phyloP scores from a whole-genome alignment of 1,140 invertebrate genomes.

The Drosophila melanogaster region DNA sequence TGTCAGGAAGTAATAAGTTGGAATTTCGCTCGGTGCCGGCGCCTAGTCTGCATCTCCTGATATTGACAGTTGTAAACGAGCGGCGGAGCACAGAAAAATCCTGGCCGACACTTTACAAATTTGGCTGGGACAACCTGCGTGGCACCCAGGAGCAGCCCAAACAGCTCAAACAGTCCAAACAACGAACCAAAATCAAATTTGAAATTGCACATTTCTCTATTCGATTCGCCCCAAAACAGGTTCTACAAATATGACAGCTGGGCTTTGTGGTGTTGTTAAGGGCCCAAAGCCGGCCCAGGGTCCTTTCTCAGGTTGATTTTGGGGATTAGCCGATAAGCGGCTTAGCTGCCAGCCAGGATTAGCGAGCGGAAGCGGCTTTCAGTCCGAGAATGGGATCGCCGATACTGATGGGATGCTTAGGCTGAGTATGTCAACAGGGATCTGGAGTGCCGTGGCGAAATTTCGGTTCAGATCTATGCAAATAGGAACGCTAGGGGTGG shows the following conservation, averaged over 20 bases:
- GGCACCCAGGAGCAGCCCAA: slow-evolving; percentile 1
- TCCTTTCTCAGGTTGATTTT: slow-evolving; percentile 59
- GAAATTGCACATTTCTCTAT: slow-evolving; percentile 38
- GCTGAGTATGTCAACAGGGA: slow-evolving; percentile 15
- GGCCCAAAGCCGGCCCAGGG: slow-evolving; percentile 35
- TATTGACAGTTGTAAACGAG: slow-evolving; percentile 66
- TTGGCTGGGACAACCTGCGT: slow-evolving; percentile 28
- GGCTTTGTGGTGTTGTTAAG: slow-evolving; percentile 67
- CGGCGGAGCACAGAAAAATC: slow-evolving; percentile 30
- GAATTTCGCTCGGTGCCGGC: slow-evolving; percentile 57
- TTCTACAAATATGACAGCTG: slow-evolving; percentile 62
- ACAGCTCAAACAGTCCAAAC: not conserved
- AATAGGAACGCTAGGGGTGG: slow-evolving; percentile 18
- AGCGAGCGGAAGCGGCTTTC: slow-evolving; percentile 23
- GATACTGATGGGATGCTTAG: slow-evolving; percentile 31
- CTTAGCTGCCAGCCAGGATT: slow-evolving; percentile 59
- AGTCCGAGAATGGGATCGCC: slow-evolving; percentile 8
- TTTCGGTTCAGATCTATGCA: not conserved
- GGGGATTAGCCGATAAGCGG: slow-evolving; percentile 65
- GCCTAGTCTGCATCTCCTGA: slow-evolving; percentile 64
- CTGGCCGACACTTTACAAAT: slow-evolving; percentile 69
- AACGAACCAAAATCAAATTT: slow-evolving; percentile 24
- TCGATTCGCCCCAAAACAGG: slow-evolving; percentile 34
- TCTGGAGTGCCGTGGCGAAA: slow-evolving; percentile 7
- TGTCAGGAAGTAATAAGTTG: slow-evolving; percentile 84